Evolutionary conservation across 2,113 vertebrate genomes (phyloP).

Genomic region (Podarcis muralis): DNA sequence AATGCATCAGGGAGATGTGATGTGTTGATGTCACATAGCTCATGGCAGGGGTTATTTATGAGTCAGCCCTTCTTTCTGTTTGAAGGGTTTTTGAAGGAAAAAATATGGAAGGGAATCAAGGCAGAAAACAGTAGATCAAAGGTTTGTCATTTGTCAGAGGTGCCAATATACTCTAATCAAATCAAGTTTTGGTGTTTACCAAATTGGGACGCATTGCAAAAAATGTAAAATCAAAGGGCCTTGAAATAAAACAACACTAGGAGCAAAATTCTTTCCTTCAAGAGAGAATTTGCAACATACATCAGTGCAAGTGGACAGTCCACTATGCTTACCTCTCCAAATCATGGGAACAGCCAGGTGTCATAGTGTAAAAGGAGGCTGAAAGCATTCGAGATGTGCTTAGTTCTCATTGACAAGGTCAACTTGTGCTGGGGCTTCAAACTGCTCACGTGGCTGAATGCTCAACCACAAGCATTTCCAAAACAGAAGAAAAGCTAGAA

Average conservation of each 20-base stretch:
- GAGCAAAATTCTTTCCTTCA: too few species aligned
- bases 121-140: not conserved
- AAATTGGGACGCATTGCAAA: not conserved
- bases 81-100: slow-evolving; percentile 25
- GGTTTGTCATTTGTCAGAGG: not conserved
- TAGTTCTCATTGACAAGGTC: not conserved
- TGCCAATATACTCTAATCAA: rapidly evolving
- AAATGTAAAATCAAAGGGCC: not conserved
- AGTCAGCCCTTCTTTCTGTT: slow-evolving; percentile 22
- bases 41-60: slow-evolving; percentile 41
- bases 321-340: not conserved
- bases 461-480: not conserved
- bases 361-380: not conserved
- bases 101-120: slow-evolving; percentile 21
- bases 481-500: too few species aligned
- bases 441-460: not conserved
- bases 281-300: too few species aligned
- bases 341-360: not conserved
- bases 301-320: not conserved
- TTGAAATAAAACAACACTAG: not conserved
- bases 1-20: not conserved
- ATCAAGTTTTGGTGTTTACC: not conserved
- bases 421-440: not conserved
- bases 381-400: not conserved
- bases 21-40: slow-evolving; percentile 42